Percentiles rank a stretch among this genome's conserved stretches.
Conservation (phyloP, 2,888 invertebrate genomes). For the Torymus auratus region DNA sequence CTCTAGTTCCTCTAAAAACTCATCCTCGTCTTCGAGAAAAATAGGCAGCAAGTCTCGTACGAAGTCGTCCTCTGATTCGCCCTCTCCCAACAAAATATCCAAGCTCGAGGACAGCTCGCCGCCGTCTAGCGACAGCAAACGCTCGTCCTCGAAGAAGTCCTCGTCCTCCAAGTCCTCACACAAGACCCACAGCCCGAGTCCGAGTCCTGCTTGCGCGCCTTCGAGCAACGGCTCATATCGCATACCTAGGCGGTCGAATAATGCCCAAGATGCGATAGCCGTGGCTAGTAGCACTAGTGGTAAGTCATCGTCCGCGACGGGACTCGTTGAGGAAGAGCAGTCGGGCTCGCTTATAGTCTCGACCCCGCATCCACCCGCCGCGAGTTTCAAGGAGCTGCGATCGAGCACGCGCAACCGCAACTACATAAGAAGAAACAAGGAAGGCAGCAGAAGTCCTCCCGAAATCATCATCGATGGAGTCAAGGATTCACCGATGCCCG, state of each 20-base stretch:
- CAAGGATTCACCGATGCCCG: slow-evolving; percentile 58
- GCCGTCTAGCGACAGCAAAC: slow-evolving; percentile 59
- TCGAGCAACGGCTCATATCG: slow-evolving; percentile 63
- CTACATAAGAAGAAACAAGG: slow-evolving; percentile 83
- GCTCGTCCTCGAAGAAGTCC: slow-evolving; percentile 59
- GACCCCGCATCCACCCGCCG: slow-evolving; percentile 71
- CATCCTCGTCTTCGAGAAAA: slow-evolving; percentile 75
- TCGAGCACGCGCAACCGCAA: slow-evolving; percentile 78
- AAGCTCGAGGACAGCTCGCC: slow-evolving; percentile 70
- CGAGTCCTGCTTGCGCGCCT: neutral
- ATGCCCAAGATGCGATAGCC: slow-evolving; percentile 59
- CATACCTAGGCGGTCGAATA: slow-evolving; percentile 71
- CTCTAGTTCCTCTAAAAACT: slow-evolving; percentile 61
- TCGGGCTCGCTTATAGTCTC: slow-evolving; percentile 74
- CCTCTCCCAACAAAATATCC: slow-evolving; percentile 68
- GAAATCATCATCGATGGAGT: slow-evolving; percentile 68
- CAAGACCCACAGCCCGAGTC: slow-evolving; percentile 44
- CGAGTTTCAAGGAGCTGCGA: slow-evolving; percentile 69
- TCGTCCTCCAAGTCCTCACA: slow-evolving; percentile 53
- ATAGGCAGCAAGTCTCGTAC: slow-evolving; percentile 72
- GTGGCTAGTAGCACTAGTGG: slow-evolving; percentile 9
- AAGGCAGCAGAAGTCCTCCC: slow-evolving; percentile 80
- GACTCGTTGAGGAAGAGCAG: slow-evolving; percentile 74
- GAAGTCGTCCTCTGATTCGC: slow-evolving; percentile 63
- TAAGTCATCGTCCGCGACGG: slow-evolving; percentile 23